phyloP scores from a whole-genome alignment of 2,888 invertebrate species.

The Calephelis perditalis region DNA sequence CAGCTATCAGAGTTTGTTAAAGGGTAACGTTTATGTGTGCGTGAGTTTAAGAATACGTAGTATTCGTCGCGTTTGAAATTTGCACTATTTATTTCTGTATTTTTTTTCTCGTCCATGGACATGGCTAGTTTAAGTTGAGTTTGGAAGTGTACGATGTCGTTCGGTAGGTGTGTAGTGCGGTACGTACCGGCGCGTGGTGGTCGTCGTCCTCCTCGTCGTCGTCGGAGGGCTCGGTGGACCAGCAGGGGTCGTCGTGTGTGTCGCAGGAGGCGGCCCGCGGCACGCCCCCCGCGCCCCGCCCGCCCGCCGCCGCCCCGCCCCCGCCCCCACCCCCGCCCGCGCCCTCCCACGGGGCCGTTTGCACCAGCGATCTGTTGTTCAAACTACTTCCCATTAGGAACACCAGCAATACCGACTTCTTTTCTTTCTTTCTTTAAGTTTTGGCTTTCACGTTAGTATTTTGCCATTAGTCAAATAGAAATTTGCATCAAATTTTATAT shows the following conservation, averaged over 20 bases:
- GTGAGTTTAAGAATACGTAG: neutral
- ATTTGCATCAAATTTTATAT: no score
- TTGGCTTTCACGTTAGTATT: no score
- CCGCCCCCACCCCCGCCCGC: constrained; percentile 49
- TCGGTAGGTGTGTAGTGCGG: constrained; percentile 30
- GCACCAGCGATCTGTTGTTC: constrained; percentile 84
- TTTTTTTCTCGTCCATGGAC: no score
- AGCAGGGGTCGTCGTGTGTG: constrained; percentile 86
- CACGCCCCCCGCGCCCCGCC: constrained; percentile 11
- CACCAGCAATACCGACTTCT: no score
- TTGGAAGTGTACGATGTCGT: no score
- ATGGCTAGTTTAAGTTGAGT: no score
- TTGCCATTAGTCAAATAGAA: no score
- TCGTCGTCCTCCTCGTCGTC: constrained; percentile 93
- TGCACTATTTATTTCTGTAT: no score
- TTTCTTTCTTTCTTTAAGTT: no score
- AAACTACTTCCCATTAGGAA: no score
- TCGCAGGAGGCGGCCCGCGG: constrained; percentile 59
- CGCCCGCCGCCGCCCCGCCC: constrained; percentile 39
- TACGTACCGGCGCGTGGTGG: constrained; percentile 61
- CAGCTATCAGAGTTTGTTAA: no score
- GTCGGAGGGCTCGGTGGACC: constrained; percentile 95
- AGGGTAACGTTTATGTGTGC: constrained; percentile 32
- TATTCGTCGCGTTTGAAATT: no score
- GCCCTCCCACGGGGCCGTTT: constrained; percentile 87